A percentile compares a stretch with the other conserved stretches of the same genome.
phyloP scores from a whole-genome alignment of 2,888 invertebrate species.

The Epirrhoe tristata region DNA sequence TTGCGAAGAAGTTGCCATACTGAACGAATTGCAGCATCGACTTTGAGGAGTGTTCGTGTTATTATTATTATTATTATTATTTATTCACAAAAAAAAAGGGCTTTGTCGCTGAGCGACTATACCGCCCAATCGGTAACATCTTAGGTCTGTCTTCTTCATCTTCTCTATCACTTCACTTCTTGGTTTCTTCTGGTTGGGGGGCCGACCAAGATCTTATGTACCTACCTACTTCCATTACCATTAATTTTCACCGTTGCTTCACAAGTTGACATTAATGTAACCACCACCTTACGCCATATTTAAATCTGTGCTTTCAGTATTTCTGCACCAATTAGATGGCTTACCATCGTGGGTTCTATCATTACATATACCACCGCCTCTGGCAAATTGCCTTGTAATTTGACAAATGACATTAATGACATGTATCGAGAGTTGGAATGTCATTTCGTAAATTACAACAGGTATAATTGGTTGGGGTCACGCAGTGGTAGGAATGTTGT shows the following conservation, averaged over 20 bases:
- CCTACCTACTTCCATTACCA: neutral
- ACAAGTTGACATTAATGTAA: constrained; percentile 11
- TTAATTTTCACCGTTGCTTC: constrained; percentile 13
- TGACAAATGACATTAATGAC: constrained; percentile 71
- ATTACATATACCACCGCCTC: constrained; percentile 45
- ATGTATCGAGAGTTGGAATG: constrained; percentile 72
- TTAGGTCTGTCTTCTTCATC: too few species aligned
- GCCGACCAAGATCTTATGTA: neutral
- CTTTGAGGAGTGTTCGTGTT: neutral
- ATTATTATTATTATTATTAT: too few species aligned
- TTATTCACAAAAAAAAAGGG: too few species aligned
- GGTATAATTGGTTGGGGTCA: constrained; percentile 67
- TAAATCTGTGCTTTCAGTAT: constrained; percentile 32
- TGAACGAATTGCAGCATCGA: neutral
- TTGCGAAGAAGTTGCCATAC: too few species aligned
- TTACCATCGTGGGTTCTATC: constrained; percentile 43
- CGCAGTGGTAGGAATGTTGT: constrained; percentile 68
- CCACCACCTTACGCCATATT: constrained; percentile 23
- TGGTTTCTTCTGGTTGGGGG: too few species aligned
- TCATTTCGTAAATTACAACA: constrained; percentile 72
- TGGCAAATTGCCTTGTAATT: constrained; percentile 69
- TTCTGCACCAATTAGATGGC: constrained; percentile 43
- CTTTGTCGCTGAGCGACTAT: too few species aligned
- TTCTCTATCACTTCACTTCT: too few species aligned
- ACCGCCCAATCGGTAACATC: too few species aligned